These are phyloP conservation scores for Drosophila koepferae DNA, from an alignment of 2,888 invertebrate genomes.

Conservation along the genomic window DNA sequence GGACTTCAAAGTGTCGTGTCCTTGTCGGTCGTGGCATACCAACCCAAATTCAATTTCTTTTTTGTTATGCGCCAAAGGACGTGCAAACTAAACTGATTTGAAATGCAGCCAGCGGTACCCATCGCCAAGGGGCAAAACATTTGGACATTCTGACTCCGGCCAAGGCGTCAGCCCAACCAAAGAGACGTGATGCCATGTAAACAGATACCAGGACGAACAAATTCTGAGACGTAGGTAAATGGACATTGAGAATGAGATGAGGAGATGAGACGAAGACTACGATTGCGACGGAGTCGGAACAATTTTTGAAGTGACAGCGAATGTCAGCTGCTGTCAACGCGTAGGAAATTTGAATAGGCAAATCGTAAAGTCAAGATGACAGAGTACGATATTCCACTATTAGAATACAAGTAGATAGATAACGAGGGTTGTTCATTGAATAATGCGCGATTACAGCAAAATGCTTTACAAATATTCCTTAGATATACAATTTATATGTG, in stretches of 20 bases:
- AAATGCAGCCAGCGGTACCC: constrained; percentile 74
- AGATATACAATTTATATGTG: neutral
- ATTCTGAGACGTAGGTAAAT: constrained; percentile 21
- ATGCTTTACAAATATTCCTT: neutral
- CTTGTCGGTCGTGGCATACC: constrained; percentile 18
- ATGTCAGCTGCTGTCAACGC: constrained; percentile 60
- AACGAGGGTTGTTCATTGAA: constrained; percentile 37
- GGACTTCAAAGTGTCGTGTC: constrained; percentile 55
- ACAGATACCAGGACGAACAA: constrained; percentile 35
- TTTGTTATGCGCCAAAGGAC: constrained; percentile 70
- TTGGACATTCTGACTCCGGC: constrained; percentile 42
- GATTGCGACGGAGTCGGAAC: constrained; percentile 11
- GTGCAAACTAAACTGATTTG: constrained; percentile 79
- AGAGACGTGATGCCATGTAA: constrained; percentile 67
- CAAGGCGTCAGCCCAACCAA: constrained; percentile 3
- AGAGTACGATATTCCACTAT: constrained; percentile 47
- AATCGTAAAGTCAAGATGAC: constrained; percentile 52
- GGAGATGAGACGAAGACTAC: neutral
- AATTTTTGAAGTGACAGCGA: constrained; percentile 42
- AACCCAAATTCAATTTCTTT: constrained; percentile 72
- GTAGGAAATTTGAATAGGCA: constrained; percentile 55
- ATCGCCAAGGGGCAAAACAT: constrained; percentile 49
- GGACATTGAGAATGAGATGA: constrained; percentile 33
- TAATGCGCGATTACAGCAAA: constrained; percentile 7
- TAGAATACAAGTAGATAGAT: constrained; percentile 11